Base-by-base conservation (phyloP, 35 echinoderm and acorn worm genomes). In the Ophioderma brevispina region DNA sequence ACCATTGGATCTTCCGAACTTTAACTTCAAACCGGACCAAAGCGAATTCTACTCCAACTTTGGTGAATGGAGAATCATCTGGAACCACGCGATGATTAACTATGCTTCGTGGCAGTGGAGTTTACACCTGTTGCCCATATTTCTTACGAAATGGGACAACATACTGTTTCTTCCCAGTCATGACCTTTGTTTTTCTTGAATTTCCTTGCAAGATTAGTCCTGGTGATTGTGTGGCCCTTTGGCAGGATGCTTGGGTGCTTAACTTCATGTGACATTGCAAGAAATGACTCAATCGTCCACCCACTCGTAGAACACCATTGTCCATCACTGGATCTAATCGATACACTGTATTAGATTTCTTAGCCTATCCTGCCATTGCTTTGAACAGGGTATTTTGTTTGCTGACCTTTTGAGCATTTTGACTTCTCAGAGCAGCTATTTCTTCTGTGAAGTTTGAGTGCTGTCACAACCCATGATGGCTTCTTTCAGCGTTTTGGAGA, bases 11-110 rank as follows among this genome's bases (percentile, higher is more conserved):
- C 90, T 36, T 25, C 90, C 90, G n/a, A 77, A 39, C 64, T 95
- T 95, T n/a, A 5, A 92, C 87, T 15, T 75, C 31, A n/a, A 95
- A 88, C n/a, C 11, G 94, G 90, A 28, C 89, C 89, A 88, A 94
- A 95, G 80, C 78, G n/a, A n/a, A 92, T 64, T 88, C 94, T 35
- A 95, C 41, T 23, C 85, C 90, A 33, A 64, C 75, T 3, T 40
- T 50, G 0, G 78, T 84, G 38, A 92, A 92, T n/a, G 89, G 94
- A 35, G 84, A 32, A 25, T 88, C 56, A 28, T 64, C 80, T 59
- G 94, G 81, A 8, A 89, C 91, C 33, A 84, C 84, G 39, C 94
- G 30, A 0, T n/a, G 89, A 33, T 84, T 78, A 63, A 95, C 84
- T 1, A 88, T 37, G 5, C 84, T 39, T 25, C 89, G 77, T 19